A percentile compares a stretch with the other conserved stretches of the same genome.
Conservation (phyloP, 2,797 vertebrate species). For the Moxostoma hubbsi region DNA sequence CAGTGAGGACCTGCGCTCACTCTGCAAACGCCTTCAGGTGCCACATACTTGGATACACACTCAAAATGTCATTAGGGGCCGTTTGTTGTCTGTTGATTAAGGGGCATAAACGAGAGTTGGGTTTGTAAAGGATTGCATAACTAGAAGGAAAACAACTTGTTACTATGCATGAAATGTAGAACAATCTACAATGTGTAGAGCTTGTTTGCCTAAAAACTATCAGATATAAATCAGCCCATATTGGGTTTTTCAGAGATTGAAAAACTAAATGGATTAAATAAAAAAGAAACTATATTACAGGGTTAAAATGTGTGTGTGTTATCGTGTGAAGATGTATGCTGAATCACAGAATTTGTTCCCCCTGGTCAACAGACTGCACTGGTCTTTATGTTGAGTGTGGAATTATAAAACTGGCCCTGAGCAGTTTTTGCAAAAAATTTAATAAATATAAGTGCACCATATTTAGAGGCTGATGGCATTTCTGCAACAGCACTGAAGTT, state of each 20-base stretch:
- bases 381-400: slow-evolving; percentile 37
- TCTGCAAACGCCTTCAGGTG: slow-evolving; percentile 99
- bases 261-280: neutral
- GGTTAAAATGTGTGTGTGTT: too few species aligned
- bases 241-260: neutral
- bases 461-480: slow-evolving; percentile 14
- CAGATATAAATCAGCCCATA: neutral
- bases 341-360: slow-evolving; percentile 11
- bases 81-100: neutral
- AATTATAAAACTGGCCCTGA: slow-evolving; percentile 43
- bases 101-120: neutral
- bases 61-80: neutral
- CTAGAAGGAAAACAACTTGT: too few species aligned
- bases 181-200: neutral
- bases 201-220: neutral
- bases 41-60: slow-evolving; percentile 61
- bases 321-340: neutral
- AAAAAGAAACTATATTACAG: neutral
- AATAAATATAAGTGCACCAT: neutral
- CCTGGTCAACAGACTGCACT: slow-evolving; percentile 34
- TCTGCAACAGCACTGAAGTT: neutral
- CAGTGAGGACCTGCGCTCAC: slow-evolving; percentile 99
- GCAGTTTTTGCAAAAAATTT: neutral
- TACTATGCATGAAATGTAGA: neutral
- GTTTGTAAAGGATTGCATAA: too few species aligned